Conservation (phyloP, 2,113 vertebrate genomes). For the Parotia lawesii region DNA sequence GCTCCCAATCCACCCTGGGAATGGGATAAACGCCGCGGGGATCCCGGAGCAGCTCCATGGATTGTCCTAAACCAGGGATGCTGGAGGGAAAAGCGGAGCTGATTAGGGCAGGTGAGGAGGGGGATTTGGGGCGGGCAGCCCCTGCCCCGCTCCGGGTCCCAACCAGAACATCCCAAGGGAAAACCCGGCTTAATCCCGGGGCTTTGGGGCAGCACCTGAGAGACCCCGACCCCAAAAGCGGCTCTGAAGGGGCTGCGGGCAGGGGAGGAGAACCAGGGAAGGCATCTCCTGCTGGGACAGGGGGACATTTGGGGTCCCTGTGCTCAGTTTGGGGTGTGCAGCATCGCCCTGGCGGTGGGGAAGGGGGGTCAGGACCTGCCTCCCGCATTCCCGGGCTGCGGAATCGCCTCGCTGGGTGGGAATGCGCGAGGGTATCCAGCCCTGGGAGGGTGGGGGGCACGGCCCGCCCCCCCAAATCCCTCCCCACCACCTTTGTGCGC, state of each 20-base stretch:
- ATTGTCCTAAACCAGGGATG: fast-evolving
- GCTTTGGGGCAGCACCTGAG: neutral
- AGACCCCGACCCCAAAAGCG: neutral
- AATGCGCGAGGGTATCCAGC: neutral
- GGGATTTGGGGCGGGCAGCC: neutral
- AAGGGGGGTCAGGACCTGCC: fast-evolving
- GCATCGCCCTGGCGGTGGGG: neutral
- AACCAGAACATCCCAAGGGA: neutral
- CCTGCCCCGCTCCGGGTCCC: fast-evolving
- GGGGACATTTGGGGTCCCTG: fast-evolving
- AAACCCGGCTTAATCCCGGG: neutral
- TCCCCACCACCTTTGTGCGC: neutral
- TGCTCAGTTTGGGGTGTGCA: fast-evolving
- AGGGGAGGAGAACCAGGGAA: fast-evolving
- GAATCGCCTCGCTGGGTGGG: neutral
- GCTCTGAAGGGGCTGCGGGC: neutral
- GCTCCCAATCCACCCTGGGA: fast-evolving
- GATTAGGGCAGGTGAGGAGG: neutral
- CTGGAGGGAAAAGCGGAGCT: fast-evolving
- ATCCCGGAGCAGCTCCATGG: fast-evolving
- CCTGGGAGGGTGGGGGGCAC: neutral
- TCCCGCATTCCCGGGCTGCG: neutral
- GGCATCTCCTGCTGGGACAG: neutral
- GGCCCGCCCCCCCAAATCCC: neutral
- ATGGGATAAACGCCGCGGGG: fast-evolving